Percentiles rank a stretch among this genome's conserved stretches.
Conservation (phyloP, 2,113 vertebrate species). For the Sialia sialis region DNA sequence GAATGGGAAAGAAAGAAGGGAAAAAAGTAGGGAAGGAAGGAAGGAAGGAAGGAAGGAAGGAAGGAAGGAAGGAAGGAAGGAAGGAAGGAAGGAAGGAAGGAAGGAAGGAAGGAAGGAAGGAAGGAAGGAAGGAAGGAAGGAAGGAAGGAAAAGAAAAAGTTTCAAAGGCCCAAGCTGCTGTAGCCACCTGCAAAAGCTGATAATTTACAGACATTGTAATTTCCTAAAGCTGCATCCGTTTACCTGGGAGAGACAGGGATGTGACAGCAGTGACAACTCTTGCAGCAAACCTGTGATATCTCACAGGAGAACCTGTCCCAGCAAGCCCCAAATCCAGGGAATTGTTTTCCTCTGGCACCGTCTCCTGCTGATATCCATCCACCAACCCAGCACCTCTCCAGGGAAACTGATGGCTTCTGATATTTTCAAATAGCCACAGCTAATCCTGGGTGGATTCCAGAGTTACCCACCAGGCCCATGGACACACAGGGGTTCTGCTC, state of each 20-base stretch:
- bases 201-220: not conserved
- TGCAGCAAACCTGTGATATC: not conserved
- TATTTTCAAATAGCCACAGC: not conserved
- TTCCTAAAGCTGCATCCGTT: not conserved
- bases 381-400: not conserved
- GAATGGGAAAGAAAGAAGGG: too few species aligned
- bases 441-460: not conserved
- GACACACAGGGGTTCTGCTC: not conserved
- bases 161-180: not conserved
- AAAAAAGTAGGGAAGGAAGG: rapidly evolving
- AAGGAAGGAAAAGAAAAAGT: too few species aligned
- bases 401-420: not conserved
- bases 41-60: too few species aligned
- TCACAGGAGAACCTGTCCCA: not conserved
- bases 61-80: too few species aligned
- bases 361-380: not conserved
- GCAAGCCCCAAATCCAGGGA: not conserved
- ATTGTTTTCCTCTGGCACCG: not conserved
- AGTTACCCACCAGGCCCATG: rapidly evolving
- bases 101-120: too few species aligned
- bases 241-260: not conserved
- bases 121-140: too few species aligned
- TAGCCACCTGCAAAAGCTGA: not conserved
- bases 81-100: too few species aligned
- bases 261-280: not conserved